Conservation (phyloP, 2,113 vertebrate species). For the Calcarius ornatus region DNA sequence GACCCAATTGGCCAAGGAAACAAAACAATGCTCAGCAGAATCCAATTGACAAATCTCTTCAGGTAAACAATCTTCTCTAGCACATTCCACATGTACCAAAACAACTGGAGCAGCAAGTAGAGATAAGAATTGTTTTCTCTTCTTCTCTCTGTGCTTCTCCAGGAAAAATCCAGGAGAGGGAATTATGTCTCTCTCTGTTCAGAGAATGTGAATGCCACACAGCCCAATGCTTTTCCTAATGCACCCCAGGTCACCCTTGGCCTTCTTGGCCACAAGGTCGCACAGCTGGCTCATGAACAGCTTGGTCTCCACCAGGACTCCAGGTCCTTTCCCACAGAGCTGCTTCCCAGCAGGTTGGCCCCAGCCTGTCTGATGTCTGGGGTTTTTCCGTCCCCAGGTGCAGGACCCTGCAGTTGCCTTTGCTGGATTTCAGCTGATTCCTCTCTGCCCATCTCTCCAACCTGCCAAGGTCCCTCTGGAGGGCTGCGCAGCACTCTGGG, state of each 20-base stretch:
- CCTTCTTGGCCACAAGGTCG: neutral
- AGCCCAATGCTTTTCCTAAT: neutral
- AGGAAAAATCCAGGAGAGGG: no score
- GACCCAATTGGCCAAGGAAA: no score
- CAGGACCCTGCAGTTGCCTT: neutral
- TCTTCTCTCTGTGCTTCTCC: no score
- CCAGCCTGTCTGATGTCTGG: neutral
- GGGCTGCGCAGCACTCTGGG: neutral
- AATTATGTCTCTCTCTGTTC: no score
- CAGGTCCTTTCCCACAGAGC: neutral
- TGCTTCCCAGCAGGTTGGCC: fast-evolving
- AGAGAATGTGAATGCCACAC: no score
- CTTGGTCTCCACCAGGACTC: fast-evolving
- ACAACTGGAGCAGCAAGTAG: no score
- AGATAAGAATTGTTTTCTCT: no score
- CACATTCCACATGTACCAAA: no score
- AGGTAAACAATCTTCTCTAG: no score
- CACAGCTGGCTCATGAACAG: neutral
- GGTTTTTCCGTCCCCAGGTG: neutral
- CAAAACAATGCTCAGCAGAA: no score
- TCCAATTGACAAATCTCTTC: no score
- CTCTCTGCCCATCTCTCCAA: neutral
- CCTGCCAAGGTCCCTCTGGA: neutral
- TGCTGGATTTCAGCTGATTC: fast-evolving
- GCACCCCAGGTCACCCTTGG: neutral